These are phyloP conservation scores for Parauchenoglanis punctatus DNA, from an alignment of 2,797 vertebrate species.

Conservation along the genomic window DNA sequence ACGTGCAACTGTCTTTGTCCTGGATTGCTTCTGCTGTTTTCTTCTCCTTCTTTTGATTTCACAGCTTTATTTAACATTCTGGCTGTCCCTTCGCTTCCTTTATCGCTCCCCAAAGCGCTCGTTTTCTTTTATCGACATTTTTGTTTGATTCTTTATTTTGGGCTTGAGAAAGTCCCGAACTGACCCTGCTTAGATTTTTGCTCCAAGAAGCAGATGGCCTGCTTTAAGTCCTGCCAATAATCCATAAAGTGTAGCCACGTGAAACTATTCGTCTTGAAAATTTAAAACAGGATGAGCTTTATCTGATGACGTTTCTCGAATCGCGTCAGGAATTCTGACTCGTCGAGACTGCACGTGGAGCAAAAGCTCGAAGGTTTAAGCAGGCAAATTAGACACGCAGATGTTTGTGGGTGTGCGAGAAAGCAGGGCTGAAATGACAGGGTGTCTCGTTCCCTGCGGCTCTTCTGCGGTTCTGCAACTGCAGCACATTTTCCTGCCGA, in stretches of 20 bases:
- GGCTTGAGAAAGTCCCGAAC: not conserved
- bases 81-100: not conserved
- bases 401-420: conserved; percentile 36
- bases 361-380: not conserved
- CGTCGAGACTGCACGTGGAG: not conserved
- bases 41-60: not conserved
- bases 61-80: not conserved
- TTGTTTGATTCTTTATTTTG: not conserved
- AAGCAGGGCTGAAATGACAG: not conserved
- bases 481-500: not conserved
- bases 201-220: not conserved
- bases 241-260: not conserved
- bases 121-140: not conserved
- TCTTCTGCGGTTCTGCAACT: not conserved
- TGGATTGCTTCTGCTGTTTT: not conserved
- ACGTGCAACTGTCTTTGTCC: not conserved
- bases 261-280: not conserved
- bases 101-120: not conserved
- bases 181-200: not conserved
- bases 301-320: not conserved
- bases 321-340: not conserved
- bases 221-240: not conserved
- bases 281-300: not conserved
- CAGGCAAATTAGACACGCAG: not conserved
- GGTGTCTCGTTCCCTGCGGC: conserved; percentile 1